Conservation (phyloP, 2,797 vertebrate species). For the Champsocephalus gunnari region DNA sequence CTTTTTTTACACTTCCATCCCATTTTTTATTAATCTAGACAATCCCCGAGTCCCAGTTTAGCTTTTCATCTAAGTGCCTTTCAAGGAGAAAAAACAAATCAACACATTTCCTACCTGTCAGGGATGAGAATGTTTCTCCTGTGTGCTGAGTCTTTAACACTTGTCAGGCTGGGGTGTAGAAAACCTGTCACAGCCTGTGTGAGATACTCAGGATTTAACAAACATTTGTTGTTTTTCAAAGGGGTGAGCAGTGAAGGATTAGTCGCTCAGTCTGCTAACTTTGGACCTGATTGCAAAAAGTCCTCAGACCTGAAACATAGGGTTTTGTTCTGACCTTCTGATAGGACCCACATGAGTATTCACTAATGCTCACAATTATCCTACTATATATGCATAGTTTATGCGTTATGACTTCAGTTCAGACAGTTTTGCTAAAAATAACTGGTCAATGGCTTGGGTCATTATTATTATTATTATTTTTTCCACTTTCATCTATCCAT, state of each 20-base stretch:
- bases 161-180: constrained; percentile 52
- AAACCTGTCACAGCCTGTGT: constrained; percentile 38
- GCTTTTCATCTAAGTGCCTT: constrained; percentile 41
- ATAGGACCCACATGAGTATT: no score
- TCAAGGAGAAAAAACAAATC: constrained; percentile 62
- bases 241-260: not conserved
- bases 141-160: constrained; percentile 66
- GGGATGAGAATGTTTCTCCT: constrained; percentile 50
- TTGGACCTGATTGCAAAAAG: not conserved
- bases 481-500: not conserved
- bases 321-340: no score
- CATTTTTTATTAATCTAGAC: constrained; percentile 49
- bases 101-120: constrained; percentile 67
- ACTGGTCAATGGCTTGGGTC: no score
- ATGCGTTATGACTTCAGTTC: no score
- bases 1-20: constrained; percentile 11
- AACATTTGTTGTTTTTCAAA: constrained; percentile 23
- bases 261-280: not conserved
- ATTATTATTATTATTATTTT: not conserved
- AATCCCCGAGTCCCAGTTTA: constrained; percentile 23
- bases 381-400: no score
- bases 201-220: constrained; percentile 46
- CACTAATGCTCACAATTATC: no score
- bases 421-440: no score
- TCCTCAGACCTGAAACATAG: no score